Evolutionary conservation across 2,797 vertebrate genomes (phyloP), one percentile per base, ranked within the genome.

Genomic region (Sus cebifrons): DNA sequence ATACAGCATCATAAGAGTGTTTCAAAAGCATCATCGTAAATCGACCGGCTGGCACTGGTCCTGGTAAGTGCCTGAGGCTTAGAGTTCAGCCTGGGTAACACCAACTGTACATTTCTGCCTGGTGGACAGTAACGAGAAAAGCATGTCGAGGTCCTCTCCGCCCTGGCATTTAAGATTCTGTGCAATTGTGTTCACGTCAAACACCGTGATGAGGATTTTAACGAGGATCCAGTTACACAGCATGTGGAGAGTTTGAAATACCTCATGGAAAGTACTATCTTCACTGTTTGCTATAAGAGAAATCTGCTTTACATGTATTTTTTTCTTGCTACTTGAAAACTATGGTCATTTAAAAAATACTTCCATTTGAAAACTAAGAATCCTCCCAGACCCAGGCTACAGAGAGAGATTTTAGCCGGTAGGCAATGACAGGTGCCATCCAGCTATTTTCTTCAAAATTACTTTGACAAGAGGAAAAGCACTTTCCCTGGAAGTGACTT

Each of bases 351-450:
- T 81, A 54, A 68, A 85, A 92, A 62, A 79, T 10, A 0, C 13
- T 60, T 77, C 78, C 73, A 36, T 77, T 82, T 93, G 14, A 82
- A 92, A 98, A 93, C 36, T 68, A 78, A 77, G 93, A 84, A 2
- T 27, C 2, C 10, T 81, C 11, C 44, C 9, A 77, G 71, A 40
- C 27, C 62, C 27, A 92, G 64, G 78, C 56, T 67, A 17, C 16
- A 71, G n/a, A 12, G 56, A 67, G 16, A 78, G 4, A 2, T 52
- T 62, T 73, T 27, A 23, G 23, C 4, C 64, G 29, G 27, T 0
- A 23, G 73, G 73, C n/a, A 32, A 15, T 0, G 15, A 27, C 36
- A 52, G 40, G n/a, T 15, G 18, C 44, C 9, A 17, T 16, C 16
- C 54, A 44, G 12, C 62, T 75, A 83, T 25, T 75, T 65, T 25